phyloP scores from a whole-genome alignment of 2,797 vertebrate genomes.

The Spheniscus humboldti region DNA sequence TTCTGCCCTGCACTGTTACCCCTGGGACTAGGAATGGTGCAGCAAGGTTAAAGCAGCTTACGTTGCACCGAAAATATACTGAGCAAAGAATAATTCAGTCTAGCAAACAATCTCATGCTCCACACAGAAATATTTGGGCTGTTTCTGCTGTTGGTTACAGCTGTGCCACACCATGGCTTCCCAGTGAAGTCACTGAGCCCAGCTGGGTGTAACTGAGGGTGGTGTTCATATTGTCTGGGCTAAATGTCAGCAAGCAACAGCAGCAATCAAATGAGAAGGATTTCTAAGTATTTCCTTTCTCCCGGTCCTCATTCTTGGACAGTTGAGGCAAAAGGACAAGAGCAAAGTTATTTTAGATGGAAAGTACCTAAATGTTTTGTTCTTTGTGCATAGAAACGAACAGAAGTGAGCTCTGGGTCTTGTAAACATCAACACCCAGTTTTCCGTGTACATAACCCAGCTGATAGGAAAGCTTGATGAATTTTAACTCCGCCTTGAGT shows the following conservation, averaged over 20 bases:
- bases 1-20: neutral
- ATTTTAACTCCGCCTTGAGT: neutral
- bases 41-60: neutral
- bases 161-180: neutral
- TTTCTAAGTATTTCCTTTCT: slow-evolving; percentile 34
- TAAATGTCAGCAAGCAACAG: slow-evolving; percentile 47
- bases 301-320: neutral
- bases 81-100: neutral
- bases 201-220: slow-evolving; percentile 54
- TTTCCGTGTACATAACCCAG: neutral
- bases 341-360: neutral
- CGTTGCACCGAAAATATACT: neutral
- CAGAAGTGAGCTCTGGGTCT: neutral
- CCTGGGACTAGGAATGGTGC: neutral
- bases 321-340: neutral
- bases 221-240: slow-evolving; percentile 35
- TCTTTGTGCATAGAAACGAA: neutral
- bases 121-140: neutral
- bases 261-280: neutral
- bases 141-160: neutral
- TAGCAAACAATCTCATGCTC: neutral
- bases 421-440: neutral
- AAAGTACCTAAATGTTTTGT: slow-evolving; percentile 20
- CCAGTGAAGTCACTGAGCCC: slow-evolving; percentile 41
- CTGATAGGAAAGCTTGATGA: neutral